These are phyloP conservation scores for Sorex araneus DNA, from an alignment of 2,113 vertebrate genomes.

Conservation along the genomic window DNA sequence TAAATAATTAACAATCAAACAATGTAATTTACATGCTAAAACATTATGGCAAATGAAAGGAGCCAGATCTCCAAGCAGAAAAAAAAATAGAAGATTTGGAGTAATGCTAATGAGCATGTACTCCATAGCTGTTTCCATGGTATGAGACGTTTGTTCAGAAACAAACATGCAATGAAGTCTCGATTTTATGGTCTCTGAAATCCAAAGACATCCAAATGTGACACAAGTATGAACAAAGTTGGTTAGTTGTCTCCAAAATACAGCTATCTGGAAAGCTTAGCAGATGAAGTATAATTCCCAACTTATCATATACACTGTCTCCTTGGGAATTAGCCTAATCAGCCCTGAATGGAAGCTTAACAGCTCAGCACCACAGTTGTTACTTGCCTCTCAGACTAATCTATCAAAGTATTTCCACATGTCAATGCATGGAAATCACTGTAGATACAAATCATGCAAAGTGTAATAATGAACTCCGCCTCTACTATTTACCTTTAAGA, in stretches of 20 bases:
- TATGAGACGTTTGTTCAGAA: not conserved
- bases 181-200: not conserved
- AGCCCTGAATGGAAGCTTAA: conserved; percentile 75
- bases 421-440: conserved; percentile 79
- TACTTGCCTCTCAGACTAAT: conserved; percentile 81
- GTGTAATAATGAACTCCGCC: conserved; percentile 71
- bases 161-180: not conserved
- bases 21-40: too few relatives aligned
- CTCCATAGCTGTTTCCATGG: not conserved
- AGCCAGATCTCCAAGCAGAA: not conserved
- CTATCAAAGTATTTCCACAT: conserved; percentile 82
- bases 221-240: conserved; percentile 2
- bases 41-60: too few relatives aligned
- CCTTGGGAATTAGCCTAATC: conserved; percentile 74
- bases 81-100: not conserved
- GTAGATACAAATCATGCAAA: conserved; percentile 61
- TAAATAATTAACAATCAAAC: not conserved
- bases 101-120: not conserved
- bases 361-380: conserved; percentile 77
- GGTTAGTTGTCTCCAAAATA: conserved; percentile 6
- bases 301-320: conserved; percentile 75
- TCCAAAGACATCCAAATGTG: conserved; percentile 17
- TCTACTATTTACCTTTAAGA: conserved; percentile 74
- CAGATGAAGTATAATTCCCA: conserved; percentile 69
- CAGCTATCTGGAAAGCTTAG: conserved; percentile 35